These are phyloP conservation scores for Bradypus variegatus DNA, from an alignment of 2,797 vertebrate genomes.

Conservation along the genomic window DNA sequence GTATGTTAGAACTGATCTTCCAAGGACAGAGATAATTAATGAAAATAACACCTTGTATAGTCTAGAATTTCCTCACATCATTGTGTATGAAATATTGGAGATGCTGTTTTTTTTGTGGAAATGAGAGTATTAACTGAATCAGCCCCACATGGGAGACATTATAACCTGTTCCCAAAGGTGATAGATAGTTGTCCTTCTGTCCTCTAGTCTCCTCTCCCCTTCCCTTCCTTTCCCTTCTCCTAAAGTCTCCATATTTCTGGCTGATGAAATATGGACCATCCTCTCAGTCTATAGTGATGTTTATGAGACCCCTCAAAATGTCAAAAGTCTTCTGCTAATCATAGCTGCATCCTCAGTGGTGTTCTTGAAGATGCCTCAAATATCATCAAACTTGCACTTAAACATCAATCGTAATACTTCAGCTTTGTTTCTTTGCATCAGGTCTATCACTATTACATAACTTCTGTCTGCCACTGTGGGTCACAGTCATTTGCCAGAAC, in stretches of 20 bases:
- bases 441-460: not conserved
- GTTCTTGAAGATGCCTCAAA: not conserved
- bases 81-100: not conserved
- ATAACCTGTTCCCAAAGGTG: not conserved
- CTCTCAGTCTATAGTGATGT: not conserved
- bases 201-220: not conserved
- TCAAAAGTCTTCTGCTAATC: not conserved
- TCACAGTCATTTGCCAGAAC: not conserved
- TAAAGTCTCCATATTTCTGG: not conserved
- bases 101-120: not conserved
- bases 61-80: not conserved
- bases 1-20: not conserved
- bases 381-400: not conserved
- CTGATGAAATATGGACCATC: not conserved
- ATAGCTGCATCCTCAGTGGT: not conserved
- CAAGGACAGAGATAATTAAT: not conserved
- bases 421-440: conserved; percentile 1
- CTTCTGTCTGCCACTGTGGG: not conserved
- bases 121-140: not conserved
- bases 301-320: not conserved
- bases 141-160: not conserved
- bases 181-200: not conserved
- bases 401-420: not conserved
- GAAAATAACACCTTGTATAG: not conserved
- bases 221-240: not conserved